Evolutionary conservation across 1,140 invertebrate genomes (phyloP), one percentile per base, ranked within the genome.

Genomic region (Drosophila triauraria): DNA sequence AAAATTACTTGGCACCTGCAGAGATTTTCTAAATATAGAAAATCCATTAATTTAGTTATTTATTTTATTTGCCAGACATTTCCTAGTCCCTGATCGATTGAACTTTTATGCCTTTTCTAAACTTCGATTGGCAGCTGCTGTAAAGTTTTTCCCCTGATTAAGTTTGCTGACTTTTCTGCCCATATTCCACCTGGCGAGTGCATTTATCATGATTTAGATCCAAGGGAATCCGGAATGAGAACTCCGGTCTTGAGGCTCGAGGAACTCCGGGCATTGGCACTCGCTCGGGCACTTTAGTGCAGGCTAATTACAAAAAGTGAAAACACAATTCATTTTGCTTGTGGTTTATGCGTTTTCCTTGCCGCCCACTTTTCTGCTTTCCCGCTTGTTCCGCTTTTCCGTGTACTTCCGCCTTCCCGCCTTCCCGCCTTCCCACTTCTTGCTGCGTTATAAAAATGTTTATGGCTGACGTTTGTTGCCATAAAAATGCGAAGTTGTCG

Each of bases 281-380:
- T 44, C 38, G 47, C 54, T 57, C 17, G 32, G 61, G 56, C 63
- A 74, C 70, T 82, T 78, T 63, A 75, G 67, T 62, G 63, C 80
- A 43, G 74, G 82, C 83, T 86, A 86, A 86, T 86, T 86, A 86
- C 83, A 82, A 86, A 85, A 81, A 86, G 78, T 85, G 83, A 86
- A 86, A 86, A 82, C 80, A 83, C 79, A 86, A 86, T 86, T 86
- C 83, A 86, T 86, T 86, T 81, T 82, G 43, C 78, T 85, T 85
- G 82, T 85, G 78, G 82, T 75, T 85, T 85, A 81, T 85, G 78
- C 75, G 77, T 71, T 78, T 85, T 61, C 61, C 67, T 61, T 56
- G 64, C 54, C 44, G 15, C 35, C 47, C 32, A 17, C 63, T 15
- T 54, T 54, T 38, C 51, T 38, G 38, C 7, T 17, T 20, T 20